Evolutionary conservation across 2,797 vertebrate genomes (phyloP), one percentile per base, ranked within the genome.

Genomic region (Enteromius viviparus): DNA sequence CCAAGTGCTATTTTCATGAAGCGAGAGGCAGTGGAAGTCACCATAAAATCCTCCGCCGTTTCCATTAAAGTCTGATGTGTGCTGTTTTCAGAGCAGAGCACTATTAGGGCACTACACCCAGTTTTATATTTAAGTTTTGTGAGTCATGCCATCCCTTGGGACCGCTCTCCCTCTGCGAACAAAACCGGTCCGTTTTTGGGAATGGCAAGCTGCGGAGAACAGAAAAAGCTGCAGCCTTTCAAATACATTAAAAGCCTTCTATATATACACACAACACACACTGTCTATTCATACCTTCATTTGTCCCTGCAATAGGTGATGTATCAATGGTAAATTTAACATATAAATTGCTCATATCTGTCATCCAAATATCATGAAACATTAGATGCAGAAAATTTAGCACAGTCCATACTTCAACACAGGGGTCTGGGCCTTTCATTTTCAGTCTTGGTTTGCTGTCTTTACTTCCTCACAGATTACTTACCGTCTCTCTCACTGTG

Each of bases 101-200:
- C 53, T 76, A 64, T 69, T 81, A 77, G 68, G 66, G 29, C 47
- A 69, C 21, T 72, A 81, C 58, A 69, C 60, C 64, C 58, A 51
- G 53, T 78, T 84, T 68, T 78, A 82, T 76, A 79, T 79, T 82
- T 53, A 76, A 66, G 70, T 58, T 75, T 70, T 26, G 53, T 55
- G 70, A 82, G 29, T 82, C 76, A 83, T 55, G 47, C 9, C 49
- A 23, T 69, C 79, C 76, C 84, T 66, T 60, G 81, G 77, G 71
- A 80, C 71, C 21, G 23, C 40, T 37, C 77, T 58, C 66, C 29
- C 15, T 23, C n/a, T 8, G 79, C 8, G 47, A 78, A 72, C 45
- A 84, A 68, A 85, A 78, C 65, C 32, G 2, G 2, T 66, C 51
- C 42, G 65, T 62, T 53, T 81, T 78, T 47, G 68, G 60, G 29